phyloP scores from a whole-genome alignment of 2,113 vertebrate species.

The Nothocercus nigrocapillus region DNA sequence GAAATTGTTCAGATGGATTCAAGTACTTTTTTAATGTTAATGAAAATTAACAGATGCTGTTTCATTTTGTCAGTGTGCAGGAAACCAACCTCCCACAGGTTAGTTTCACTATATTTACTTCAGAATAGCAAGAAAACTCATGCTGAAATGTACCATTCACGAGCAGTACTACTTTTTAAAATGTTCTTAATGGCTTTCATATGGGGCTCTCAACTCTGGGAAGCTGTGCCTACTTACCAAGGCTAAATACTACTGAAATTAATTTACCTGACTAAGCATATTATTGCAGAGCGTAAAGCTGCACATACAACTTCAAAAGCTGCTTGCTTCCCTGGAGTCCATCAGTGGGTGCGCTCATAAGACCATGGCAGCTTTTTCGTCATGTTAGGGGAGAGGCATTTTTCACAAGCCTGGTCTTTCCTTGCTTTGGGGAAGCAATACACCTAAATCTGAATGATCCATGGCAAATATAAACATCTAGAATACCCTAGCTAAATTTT shows the following conservation, averaged over 20 bases:
- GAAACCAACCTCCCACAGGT: conserved; percentile 50
- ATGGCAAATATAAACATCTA: background rate
- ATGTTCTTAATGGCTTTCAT: background rate
- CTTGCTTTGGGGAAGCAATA: background rate
- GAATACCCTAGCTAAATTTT: background rate
- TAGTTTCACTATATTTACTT: background rate
- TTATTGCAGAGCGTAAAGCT: conserved; percentile 8
- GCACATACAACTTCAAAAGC: background rate
- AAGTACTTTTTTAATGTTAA: background rate
- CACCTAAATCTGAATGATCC: background rate
- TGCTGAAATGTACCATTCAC: background rate
- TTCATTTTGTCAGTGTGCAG: conserved; percentile 34
- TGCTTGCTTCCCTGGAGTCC: background rate
- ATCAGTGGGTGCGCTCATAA: background rate
- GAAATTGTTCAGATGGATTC: background rate
- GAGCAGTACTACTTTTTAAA: background rate
- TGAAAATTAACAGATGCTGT: conserved; percentile 42
- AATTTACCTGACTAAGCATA: background rate
- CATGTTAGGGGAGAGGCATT: background rate
- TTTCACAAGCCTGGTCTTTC: background rate
- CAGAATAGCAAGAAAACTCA: background rate
- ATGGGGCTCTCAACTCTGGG: background rate
- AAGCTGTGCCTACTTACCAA: background rate
- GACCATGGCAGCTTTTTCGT: background rate
- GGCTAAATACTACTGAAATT: background rate